Evolutionary conservation across 2,797 vertebrate species (phyloP), one percentile per base, ranked within the genome.

Genomic region (Crax fasciolata): DNA sequence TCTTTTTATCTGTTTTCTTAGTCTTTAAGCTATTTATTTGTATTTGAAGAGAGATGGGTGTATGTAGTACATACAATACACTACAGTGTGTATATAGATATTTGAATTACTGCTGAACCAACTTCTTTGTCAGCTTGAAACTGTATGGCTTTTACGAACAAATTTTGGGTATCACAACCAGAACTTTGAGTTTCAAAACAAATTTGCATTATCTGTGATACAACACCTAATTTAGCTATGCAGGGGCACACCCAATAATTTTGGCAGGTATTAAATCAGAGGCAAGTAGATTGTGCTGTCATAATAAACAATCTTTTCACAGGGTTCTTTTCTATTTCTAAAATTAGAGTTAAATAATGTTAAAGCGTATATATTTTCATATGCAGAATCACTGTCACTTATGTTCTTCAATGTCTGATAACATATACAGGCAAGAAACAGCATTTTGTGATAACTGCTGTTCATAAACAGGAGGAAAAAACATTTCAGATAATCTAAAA

Each of bases 1-100:
- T 77, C 32, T 78, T 92, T 62, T 91, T 79, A 89, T 92, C 68
- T 92, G 9, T 82, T 94, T 95, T 95, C 52, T 59, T 76, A 77
- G 35, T 10, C 59, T 85, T 82, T 91, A 73, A 39, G 21, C 38
- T 27, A 20, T 83, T 93, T 79, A 28, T 84, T 88, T 86, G 71
- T 76, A 84, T 86, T 87, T 94, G 81, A 92, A 89, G 77, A 92
- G 39, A 83, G 35, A 39, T 85, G 78, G 91, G 48, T 55, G 25
- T 94, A 67, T 59, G 11, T 16, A 25, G 25, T 85, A 46, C 3
- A 3, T 85, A 46, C 3, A 3, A 83, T 86, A 72, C 44, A 77
- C 35, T 90, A 91, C 17, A 52, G 57, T 65, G 41, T 66, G 52
- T 35, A 49, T 54, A 84, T 51, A 71, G 62, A 41, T 80, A 67